phyloP scores from a whole-genome alignment of 2,113 vertebrate species.

The Syngnathus floridae region DNA sequence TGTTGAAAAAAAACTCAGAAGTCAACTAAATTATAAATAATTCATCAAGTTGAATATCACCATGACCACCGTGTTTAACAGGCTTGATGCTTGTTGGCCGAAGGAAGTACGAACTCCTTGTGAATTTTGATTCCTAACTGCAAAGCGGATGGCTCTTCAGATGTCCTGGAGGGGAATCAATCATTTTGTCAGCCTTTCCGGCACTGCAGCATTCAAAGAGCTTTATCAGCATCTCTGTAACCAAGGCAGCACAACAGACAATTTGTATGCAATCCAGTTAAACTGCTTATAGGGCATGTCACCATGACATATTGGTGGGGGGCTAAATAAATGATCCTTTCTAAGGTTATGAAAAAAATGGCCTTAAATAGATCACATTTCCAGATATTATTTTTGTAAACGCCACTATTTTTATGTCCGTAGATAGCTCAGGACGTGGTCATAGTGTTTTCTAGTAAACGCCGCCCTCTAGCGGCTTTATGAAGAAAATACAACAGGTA shows the following conservation, averaged over 20 bases:
- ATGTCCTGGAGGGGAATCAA: slow-evolving; percentile 43
- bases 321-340: too few relatives aligned
- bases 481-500: not conserved
- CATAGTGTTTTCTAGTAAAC: not conserved
- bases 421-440: not conserved
- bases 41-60: slow-evolving; percentile 30
- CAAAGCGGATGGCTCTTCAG: slow-evolving; percentile 28
- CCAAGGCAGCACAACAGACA: slow-evolving; percentile 7
- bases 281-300: not conserved
- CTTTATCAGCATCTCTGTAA: slow-evolving; percentile 32
- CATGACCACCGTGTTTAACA: slow-evolving; percentile 18
- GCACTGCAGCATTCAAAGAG: slow-evolving; percentile 32
- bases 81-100: not conserved
- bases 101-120: slow-evolving; percentile 20
- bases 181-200: slow-evolving; percentile 30
- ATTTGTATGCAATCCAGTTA: not conserved
- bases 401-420: not conserved
- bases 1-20: not conserved
- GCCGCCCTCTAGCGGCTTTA: slow-evolving; percentile 41
- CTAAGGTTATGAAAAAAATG: too few relatives aligned
- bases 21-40: slow-evolving; percentile 23
- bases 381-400: too few relatives aligned
- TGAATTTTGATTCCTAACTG: slow-evolving; percentile 48
- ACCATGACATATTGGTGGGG: not conserved
- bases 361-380: not conserved